phyloP scores from a whole-genome alignment of 35 echinoderm and acorn worm genomes.

The Holothuria glaberrima region DNA sequence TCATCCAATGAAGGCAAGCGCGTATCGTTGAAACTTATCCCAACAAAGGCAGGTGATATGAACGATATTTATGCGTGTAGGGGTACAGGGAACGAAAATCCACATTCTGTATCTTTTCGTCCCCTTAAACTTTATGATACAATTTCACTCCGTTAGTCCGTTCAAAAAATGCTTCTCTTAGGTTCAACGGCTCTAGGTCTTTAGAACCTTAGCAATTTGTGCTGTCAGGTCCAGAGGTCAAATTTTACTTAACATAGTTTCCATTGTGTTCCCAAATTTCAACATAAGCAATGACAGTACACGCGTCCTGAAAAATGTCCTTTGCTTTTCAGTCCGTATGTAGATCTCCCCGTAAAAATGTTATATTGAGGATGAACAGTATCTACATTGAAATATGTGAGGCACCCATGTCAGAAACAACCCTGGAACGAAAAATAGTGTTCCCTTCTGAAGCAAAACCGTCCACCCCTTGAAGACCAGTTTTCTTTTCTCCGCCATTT shows the following conservation, averaged over 20 bases:
- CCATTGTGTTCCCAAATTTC: conserved; percentile 44
- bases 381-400: conserved; percentile 3
- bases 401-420: conserved; percentile 57
- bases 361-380: conserved; percentile 1
- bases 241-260: background rate
- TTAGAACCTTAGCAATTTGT: background rate
- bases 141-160: conserved; percentile 24
- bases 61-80: conserved; percentile 28
- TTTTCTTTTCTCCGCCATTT: conserved; percentile 44
- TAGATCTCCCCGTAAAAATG: conserved; percentile 54
- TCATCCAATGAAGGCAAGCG: too few relatives aligned
- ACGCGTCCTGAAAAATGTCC: background rate
- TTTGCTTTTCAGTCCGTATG: conserved; percentile 32
- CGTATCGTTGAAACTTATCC: too few relatives aligned
- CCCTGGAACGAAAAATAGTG: conserved; percentile 48
- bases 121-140: conserved; percentile 1
- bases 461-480: conserved; percentile 55
- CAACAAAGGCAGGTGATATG: too few relatives aligned
- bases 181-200: conserved; percentile 3
- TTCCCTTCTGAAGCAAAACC: conserved; percentile 22
- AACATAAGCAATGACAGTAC: background rate
- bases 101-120: background rate
- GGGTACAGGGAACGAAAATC: conserved; percentile 33
- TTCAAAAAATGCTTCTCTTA: conserved; percentile 1
- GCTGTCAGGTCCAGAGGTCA: background rate